These are phyloP conservation scores for Donacobius atricapilla DNA, from an alignment of 2,113 vertebrate species.

Conservation along the genomic window DNA sequence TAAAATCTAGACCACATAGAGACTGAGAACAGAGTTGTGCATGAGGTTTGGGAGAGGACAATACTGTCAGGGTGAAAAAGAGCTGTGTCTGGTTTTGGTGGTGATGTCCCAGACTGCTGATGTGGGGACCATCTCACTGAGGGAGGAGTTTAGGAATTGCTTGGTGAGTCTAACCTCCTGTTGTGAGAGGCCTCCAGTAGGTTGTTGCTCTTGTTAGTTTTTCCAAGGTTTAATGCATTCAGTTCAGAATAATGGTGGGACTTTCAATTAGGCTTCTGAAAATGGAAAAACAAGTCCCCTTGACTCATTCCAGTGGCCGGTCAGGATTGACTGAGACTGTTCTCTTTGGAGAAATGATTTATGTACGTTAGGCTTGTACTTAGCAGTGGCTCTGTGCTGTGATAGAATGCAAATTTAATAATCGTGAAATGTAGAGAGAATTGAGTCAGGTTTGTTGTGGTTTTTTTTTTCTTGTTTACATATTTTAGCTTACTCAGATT, in stretches of 20 bases:
- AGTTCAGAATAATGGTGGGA: neutral
- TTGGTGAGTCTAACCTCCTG: neutral
- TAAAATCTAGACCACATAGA: neutral
- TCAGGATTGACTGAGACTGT: neutral
- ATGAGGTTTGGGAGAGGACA: neutral
- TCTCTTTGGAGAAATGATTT: neutral
- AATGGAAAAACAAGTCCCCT: neutral
- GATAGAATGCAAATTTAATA: neutral
- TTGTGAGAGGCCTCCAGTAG: neutral
- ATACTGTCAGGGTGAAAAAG: neutral
- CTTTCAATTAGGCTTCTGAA: neutral
- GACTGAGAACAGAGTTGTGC: neutral
- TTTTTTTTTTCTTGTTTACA: neutral
- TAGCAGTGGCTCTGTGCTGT: neutral
- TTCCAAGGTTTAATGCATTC: neutral
- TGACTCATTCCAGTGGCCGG: neutral
- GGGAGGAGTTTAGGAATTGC: neutral
- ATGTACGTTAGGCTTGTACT: neutral
- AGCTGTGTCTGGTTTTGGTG: neutral
- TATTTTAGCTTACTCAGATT: neutral
- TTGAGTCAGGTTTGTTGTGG: neutral
- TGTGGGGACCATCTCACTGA: neutral
- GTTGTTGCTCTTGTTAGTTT: neutral
- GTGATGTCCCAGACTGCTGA: neutral
- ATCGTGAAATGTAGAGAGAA: neutral